These are phyloP conservation scores for Teleogryllus occipitalis DNA, from an alignment of 1,140 invertebrate genomes.

Conservation along the genomic window DNA sequence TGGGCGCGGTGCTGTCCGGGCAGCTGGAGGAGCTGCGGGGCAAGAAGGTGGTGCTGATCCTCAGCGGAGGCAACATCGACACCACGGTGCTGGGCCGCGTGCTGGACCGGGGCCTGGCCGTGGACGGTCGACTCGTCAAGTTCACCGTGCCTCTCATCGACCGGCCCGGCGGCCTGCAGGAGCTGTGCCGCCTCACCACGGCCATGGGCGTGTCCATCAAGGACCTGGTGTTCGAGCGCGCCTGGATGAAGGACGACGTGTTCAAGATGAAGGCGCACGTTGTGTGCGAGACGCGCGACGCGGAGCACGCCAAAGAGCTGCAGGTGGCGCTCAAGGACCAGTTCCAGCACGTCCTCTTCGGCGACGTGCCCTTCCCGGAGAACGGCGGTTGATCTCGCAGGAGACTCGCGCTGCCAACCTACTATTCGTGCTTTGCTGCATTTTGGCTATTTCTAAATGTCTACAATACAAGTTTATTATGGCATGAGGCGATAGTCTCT, in stretches of 20 bases:
- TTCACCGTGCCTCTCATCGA: slow-evolving; percentile 82
- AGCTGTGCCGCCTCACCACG: slow-evolving; percentile 67
- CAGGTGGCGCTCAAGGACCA: neutral
- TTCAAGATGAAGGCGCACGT: slow-evolving; percentile 63
- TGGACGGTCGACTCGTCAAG: slow-evolving; percentile 76
- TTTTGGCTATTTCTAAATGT: no score
- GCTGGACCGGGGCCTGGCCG: slow-evolving; percentile 80
- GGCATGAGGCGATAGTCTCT: no score
- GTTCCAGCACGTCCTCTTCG: neutral
- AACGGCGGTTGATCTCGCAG: no score
- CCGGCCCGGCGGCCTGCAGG: slow-evolving; percentile 77
- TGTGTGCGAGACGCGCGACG: neutral
- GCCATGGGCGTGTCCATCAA: slow-evolving; percentile 82
- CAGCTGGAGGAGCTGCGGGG: slow-evolving; percentile 65
- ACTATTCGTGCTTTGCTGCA: no score
- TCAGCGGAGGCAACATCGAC: slow-evolving; percentile 91
- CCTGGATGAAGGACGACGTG: slow-evolving; percentile 82
- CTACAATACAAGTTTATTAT: no score
- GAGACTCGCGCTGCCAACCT: no score
- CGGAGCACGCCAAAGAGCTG: neutral
- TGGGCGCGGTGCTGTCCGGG: slow-evolving; percentile 79
- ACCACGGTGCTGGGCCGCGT: slow-evolving; percentile 82
- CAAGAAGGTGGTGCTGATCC: slow-evolving; percentile 75
- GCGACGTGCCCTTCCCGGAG: neutral
- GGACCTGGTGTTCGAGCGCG: slow-evolving; percentile 88